Evolutionary conservation across 2,113 vertebrate species (phyloP), one percentile per base, ranked within the genome.

Genomic region (Brevimyrus niger): DNA sequence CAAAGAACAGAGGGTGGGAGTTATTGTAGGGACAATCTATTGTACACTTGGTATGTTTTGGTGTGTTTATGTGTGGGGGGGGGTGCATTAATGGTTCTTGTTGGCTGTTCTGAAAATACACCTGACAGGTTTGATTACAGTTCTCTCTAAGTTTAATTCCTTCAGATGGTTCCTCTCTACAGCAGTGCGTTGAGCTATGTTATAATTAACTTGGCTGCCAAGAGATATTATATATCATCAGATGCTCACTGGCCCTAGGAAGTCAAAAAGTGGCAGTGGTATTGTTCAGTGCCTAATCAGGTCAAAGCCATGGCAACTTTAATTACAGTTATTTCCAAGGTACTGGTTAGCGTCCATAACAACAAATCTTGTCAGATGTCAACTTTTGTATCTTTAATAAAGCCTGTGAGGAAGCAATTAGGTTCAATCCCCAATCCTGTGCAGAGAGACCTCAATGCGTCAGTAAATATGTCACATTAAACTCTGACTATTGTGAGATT

Each of bases 151-250:
- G 84, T 92, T 92, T 93, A 91, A 94, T 95, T 93, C 93, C 83
- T 92, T 95, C 89, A 95, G 94, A 95, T 95, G 95, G 94, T 91
- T 93, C 91, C 88, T 93, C 93, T 96, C 93, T 92, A 92, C 96
- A 95, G 93, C 94, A 95, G 95, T 94, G 93, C 92, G 94, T 95
- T 95, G 94, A 95, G 90, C 95, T 96, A 95, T 95, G 94, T 96
- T 96, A 97, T 97, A 99, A 98, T 98, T 98, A 98, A 97, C 94
- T 94, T 94, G 94, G 93, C 96, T 98, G 97, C 96, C 97, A 97
- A 96, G 96, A 96, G 93, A 95, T 96, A 97, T 97, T 97, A 96
- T 95, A 94, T 96, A 96, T 95, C 95, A 97, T 96, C 94, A 95
- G 91, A 94, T 93, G 84, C 93, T 96, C 93, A 95, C 91, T 92